These are phyloP conservation scores for Micropoecilia bifurca DNA, from an alignment of 2,797 vertebrate species.

Conservation along the genomic window DNA sequence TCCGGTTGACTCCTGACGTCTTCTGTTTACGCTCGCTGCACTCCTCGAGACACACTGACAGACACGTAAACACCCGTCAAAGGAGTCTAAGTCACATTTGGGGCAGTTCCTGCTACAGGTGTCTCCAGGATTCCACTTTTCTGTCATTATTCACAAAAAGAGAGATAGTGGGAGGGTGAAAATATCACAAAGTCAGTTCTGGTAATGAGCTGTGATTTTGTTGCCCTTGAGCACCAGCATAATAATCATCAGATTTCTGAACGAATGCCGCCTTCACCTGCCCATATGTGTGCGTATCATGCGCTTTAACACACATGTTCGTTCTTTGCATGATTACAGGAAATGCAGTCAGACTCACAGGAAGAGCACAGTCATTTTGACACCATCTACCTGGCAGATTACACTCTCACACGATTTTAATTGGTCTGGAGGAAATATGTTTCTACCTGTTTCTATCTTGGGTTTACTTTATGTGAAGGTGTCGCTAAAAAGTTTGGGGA, in stretches of 20 bases:
- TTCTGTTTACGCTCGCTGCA: background rate
- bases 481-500: constrained; percentile 21
- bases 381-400: constrained; percentile 38
- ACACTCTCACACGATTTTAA: constrained; percentile 71
- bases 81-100: background rate
- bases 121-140: constrained; percentile 1
- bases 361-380: constrained; percentile 40
- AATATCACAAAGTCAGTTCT: background rate
- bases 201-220: constrained; percentile 13
- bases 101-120: background rate
- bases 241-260: constrained; percentile 46
- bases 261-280: constrained; percentile 25
- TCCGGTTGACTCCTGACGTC: background rate
- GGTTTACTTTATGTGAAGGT: constrained; percentile 12
- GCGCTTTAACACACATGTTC: constrained; percentile 10
- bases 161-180: constrained; percentile 5
- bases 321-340: constrained; percentile 22
- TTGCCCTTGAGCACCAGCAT: constrained; percentile 40
- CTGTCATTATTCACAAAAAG: constrained; percentile 5
- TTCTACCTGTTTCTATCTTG: constrained; percentile 3
- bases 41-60: background rate
- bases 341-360: constrained; percentile 37
- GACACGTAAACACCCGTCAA: constrained; percentile 4
- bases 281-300: constrained; percentile 3
- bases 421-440: constrained; percentile 65